These are phyloP conservation scores for Sphaerodactylus townsendi DNA, from an alignment of 2,113 vertebrate genomes.

Conservation along the genomic window DNA sequence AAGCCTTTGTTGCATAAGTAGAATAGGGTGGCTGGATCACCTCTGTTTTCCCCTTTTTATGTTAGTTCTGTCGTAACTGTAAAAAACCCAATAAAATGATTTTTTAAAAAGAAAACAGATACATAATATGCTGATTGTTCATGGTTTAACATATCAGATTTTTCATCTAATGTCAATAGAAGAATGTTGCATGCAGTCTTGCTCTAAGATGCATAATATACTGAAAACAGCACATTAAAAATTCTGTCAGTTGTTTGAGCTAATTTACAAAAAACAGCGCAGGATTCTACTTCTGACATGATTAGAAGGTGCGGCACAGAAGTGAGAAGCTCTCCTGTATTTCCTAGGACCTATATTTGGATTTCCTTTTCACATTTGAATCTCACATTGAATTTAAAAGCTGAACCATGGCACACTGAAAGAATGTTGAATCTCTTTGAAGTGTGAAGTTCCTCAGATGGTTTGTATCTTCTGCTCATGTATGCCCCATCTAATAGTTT, in stretches of 20 bases:
- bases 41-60: no score
- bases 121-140: no score
- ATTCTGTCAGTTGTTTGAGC: conserved; percentile 63
- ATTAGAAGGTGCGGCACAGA: conserved; percentile 7
- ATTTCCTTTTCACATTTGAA: conserved; percentile 16
- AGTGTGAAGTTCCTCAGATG: conserved; percentile 7
- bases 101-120: no score
- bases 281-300: conserved; percentile 23
- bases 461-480: conserved; percentile 16
- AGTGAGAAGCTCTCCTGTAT: background rate
- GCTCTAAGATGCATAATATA: conserved; percentile 40
- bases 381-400: conserved; percentile 14
- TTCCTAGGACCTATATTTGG: conserved; percentile 10
- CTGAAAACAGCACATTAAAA: conserved; percentile 64
- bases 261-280: conserved; percentile 63
- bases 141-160: background rate
- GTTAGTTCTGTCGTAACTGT: no score
- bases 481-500: background rate
- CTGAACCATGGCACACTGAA: conserved; percentile 21
- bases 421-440: conserved; percentile 17
- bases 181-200: background rate
- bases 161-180: background rate
- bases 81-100: no score
- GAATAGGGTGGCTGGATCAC: no score
- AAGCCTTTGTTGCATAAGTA: no score